A percentile compares a stretch with the other conserved stretches of the same genome.
phyloP scores from a whole-genome alignment of 2,113 vertebrate genomes.

The Alaudala cheleensis region DNA sequence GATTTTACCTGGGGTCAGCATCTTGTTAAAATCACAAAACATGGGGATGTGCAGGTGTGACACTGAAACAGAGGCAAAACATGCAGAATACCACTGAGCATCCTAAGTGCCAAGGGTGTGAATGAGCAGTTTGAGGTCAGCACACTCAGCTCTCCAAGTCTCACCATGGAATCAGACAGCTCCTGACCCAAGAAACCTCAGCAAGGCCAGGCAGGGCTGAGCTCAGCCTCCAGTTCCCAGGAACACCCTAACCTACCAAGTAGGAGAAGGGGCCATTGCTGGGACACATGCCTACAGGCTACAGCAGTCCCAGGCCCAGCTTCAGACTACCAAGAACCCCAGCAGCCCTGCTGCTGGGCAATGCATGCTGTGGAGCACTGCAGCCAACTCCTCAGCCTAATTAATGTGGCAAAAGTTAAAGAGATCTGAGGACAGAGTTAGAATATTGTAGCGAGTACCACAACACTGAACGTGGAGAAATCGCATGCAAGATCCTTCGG shows the following conservation, averaged over 20 bases:
- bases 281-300: fast-evolving
- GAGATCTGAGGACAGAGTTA: not conserved
- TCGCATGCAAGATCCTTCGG: not conserved
- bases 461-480: fast-evolving
- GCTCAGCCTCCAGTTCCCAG: not conserved
- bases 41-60: not conserved
- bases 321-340: not conserved
- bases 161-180: not conserved
- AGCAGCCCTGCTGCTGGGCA: not conserved
- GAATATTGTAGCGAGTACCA: not conserved
- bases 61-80: not conserved
- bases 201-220: not conserved
- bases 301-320: not conserved
- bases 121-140: not conserved
- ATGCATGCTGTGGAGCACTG: not conserved
- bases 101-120: not conserved
- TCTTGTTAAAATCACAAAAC: not conserved
- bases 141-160: not conserved
- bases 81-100: fast-evolving
- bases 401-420: not conserved
- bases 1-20: not conserved
- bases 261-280: not conserved
- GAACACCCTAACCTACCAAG: not conserved
- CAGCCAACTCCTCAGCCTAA: not conserved
- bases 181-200: not conserved